Evolutionary conservation across 2,888 invertebrate species (phyloP), one percentile per base, ranked within the genome.

Genomic region (Cheiracanthium punctorium): DNA sequence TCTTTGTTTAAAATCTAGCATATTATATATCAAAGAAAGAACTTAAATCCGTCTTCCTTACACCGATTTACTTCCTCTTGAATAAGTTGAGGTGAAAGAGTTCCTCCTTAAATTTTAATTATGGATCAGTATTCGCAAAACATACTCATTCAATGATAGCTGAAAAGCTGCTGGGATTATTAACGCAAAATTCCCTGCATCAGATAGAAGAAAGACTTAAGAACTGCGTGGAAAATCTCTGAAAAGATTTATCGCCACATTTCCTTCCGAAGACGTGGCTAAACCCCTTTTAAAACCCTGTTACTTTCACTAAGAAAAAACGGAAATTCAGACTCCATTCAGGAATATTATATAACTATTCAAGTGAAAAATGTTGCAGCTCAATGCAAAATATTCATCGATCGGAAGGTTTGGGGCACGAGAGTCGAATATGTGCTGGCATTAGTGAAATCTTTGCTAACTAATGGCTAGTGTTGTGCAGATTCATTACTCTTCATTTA

Each of bases 51-150:
- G 24, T 64, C 24, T 64, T 24, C 24, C 14, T 20, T 28, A 64
- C 64, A 64, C 29, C 32, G 48, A 73, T 73, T 73, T 43, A 73
- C 43, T 73, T 73, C 73, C n/a, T 20, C 52, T 28, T 30, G 20
- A 52, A 73, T 43, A 41, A 17, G n/a, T 73, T 73, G 29, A 69
- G 10, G 17, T 30, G 73, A 1, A 64, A 43, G 52, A 37, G 70
- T 52, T 32, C 43, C 41, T 73, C 48, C 73, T 52, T 33, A 32
- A 74, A 74, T 74, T 74, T 74, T 74, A 74, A 74, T 74, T 74
- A 58, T 74, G 52, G 52, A 74, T 58, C 64, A 29, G 70, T 20
- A 29, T 10, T 30, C 74, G 28, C 32, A 74, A 74, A 74, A 74
- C 71, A 71, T 70, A 7, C 41, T 71, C 28, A 71, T 43, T 43